phyloP scores from a whole-genome alignment of 2,888 invertebrate species.

The Julus scanicus region DNA sequence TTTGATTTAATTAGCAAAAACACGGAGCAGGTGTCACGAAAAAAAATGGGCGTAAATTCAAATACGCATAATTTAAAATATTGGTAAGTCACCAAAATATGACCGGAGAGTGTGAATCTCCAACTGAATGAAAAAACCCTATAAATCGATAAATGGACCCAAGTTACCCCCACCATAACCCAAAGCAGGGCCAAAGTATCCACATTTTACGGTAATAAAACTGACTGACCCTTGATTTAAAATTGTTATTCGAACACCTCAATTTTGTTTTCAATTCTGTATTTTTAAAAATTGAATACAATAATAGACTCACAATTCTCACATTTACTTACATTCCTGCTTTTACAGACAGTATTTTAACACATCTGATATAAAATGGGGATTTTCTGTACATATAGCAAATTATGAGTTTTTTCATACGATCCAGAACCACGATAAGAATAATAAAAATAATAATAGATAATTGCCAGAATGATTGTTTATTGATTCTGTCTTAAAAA shows the following conservation, averaged over 20 bases:
- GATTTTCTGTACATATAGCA: neutral
- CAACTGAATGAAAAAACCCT: too few relatives aligned
- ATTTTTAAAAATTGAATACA: neutral
- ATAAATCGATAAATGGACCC: too few relatives aligned
- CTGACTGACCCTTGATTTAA: too few relatives aligned
- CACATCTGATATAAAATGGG: constrained; percentile 1
- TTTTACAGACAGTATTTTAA: neutral
- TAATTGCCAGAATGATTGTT: constrained; percentile 13
- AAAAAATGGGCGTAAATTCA: too few relatives aligned
- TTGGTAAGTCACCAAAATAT: too few relatives aligned
- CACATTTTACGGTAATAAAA: too few relatives aligned
- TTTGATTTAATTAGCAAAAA: too few relatives aligned
- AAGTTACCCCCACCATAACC: too few relatives aligned
- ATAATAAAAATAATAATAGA: neutral
- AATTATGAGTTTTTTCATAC: neutral
- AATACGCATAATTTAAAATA: too few relatives aligned
- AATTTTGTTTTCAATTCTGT: neutral
- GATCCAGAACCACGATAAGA: neutral
- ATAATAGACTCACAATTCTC: neutral
- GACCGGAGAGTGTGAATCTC: too few relatives aligned
- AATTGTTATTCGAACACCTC: neutral
- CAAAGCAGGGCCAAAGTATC: too few relatives aligned
- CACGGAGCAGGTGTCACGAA: too few relatives aligned
- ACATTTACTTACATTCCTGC: neutral
- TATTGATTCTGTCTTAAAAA: constrained; percentile 31